Base-by-base conservation (phyloP, 1,140 invertebrate genomes). In the Elymnias hypermnestra region DNA sequence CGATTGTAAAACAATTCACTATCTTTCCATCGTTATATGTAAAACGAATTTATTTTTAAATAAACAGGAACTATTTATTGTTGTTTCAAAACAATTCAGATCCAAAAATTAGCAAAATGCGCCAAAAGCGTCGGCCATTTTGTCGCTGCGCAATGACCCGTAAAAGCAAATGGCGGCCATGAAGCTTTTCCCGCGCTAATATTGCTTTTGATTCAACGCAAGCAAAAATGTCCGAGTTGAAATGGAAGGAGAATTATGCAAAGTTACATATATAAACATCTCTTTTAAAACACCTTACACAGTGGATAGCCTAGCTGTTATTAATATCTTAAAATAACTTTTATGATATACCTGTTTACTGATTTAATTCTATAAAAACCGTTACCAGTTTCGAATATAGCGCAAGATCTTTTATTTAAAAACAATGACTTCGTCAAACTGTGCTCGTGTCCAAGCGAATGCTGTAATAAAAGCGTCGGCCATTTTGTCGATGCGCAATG, bases 151-250 rank as follows among this genome's bases (percentile, higher is more conserved):
- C 48, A 51, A 43, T 43, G 48, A 51, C 48, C 48, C 31, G 48
- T 31, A 51, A 42, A 42, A 23, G 17, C 39, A 35, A 23, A 49
- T 49, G 40, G 40, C 48, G 40, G 35, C 33, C 26, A 35, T 40
- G 40, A 31, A 43, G 40, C 43, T 43, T 44, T 47, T 39, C 39
- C 33, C 15, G 22, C 33, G 17, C 40, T 17, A 25, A 39, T 51
- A 43, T 51, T 51, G 43, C 48, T 33, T 43, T 17, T 43, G 40
- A 51, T 44, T 43, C 48, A 51, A 43, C 38, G 48, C 48, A 25
- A 43, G 38, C 22, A 39, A 51, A 36, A 50, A 25, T 13, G 33
- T 43, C 38, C 31, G 15, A 25, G 10, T 17, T 9, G 15, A 31
- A 26, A 7, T 7, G 14, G 15, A 33, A 33, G 3, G 14, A 3